A percentile compares a stretch with the other conserved stretches of the same genome.
These are phyloP conservation scores for Antechinus stuartii DNA, from an alignment of 2,113 vertebrate species.

Conservation along the genomic window DNA sequence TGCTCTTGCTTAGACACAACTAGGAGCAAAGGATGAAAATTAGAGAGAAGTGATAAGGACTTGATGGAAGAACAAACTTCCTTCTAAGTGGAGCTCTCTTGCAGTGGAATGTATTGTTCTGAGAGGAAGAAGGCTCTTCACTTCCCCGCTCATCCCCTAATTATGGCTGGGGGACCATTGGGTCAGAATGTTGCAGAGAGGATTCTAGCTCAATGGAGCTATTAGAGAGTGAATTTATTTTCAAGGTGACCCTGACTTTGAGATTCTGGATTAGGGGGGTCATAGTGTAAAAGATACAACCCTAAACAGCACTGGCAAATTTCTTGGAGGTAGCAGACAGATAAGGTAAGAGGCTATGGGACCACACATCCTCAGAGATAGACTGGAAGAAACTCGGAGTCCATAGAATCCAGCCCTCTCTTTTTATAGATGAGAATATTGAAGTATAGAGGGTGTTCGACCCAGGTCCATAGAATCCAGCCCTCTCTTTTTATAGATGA, in stretches of 20 bases:
- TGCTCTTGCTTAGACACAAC: background rate
- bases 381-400: background rate
- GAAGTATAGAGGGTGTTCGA: background rate
- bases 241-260: background rate
- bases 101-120: background rate
- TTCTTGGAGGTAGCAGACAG: background rate
- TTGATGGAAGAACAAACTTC: background rate
- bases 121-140: background rate
- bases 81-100: background rate
- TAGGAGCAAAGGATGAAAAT: background rate
- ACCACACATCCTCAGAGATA: background rate
- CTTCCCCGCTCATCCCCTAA: background rate
- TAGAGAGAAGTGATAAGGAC: background rate
- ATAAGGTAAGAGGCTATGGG: background rate
- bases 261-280: background rate
- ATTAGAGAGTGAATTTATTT: background rate
- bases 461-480: background rate
- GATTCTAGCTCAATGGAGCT: background rate
- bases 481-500: background rate
- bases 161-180: background rate
- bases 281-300: background rate
- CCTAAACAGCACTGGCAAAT: background rate
- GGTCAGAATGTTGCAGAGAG: background rate
- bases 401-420: background rate
- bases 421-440: background rate